These are phyloP conservation scores for Atlantisia rogersi DNA, from an alignment of 2,113 vertebrate species.

Conservation along the genomic window DNA sequence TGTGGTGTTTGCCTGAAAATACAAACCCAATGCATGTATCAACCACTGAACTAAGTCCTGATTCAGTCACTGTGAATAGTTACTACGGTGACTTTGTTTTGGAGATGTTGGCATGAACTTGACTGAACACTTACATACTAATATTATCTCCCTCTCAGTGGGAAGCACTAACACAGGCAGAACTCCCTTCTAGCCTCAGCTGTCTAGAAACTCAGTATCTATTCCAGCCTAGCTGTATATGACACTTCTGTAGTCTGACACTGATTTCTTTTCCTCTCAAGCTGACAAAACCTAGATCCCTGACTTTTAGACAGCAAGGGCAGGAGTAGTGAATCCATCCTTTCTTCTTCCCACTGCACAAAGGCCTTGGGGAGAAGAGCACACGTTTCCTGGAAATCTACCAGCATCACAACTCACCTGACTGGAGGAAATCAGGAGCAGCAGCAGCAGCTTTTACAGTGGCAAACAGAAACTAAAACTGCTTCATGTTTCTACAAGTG, in stretches of 20 bases:
- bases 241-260: not conserved
- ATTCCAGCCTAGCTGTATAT: not conserved
- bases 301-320: not conserved
- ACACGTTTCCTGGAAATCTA: not conserved
- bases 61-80: not conserved
- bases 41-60: not conserved
- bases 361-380: accelerated
- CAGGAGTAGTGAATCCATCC: not conserved
- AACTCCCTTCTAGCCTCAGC: not conserved
- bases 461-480: not conserved
- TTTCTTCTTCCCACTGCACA: not conserved
- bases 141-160: not conserved
- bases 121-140: not conserved
- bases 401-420: not conserved
- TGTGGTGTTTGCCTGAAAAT: not conserved
- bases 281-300: not conserved
- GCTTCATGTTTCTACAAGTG: not conserved
- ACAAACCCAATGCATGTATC: not conserved
- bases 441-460: not conserved
- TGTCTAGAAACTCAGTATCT: not conserved
- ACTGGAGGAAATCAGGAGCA: not conserved
- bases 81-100: not conserved
- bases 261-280: not conserved
- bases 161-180: not conserved
- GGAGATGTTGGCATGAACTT: not conserved